Conservation (phyloP, 2,797 vertebrate species). For the Cyprinella venusta region DNA sequence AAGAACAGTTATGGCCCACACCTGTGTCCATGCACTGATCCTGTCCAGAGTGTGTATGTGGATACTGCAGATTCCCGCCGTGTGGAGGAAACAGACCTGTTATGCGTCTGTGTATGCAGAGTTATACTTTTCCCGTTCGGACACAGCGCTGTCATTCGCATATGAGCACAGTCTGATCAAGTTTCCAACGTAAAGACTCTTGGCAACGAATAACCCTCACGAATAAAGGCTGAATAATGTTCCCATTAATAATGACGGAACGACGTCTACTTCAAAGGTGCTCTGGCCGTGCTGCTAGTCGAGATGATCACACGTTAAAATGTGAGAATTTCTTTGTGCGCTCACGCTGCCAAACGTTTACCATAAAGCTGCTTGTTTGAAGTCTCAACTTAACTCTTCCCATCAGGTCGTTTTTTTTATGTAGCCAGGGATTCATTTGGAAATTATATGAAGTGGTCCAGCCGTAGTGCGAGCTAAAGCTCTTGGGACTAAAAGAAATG, state of each 20-base stretch:
- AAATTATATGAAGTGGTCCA: conserved; percentile 70
- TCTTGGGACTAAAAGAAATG: conserved; percentile 43
- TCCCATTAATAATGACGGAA: conserved; percentile 74
- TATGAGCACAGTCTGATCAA: conserved; percentile 63
- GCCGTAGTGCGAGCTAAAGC: conserved; percentile 59
- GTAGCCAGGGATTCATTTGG: conserved; percentile 67
- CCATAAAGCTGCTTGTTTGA: conserved; percentile 77
- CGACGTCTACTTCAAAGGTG: conserved; percentile 75
- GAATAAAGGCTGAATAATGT: conserved; percentile 76
- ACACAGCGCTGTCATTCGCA: conserved; percentile 54
- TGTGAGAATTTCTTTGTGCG: conserved; percentile 72
- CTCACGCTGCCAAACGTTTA: conserved; percentile 72
- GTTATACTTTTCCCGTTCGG: conserved; percentile 44
- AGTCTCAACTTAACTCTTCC: conserved; percentile 72
- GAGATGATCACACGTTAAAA: conserved; percentile 72
- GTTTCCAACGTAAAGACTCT: conserved; percentile 70
- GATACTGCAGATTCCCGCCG: conserved; percentile 3
- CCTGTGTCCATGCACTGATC: conserved; percentile 27
- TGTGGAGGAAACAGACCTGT: conserved; percentile 17
- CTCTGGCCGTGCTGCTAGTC: conserved; percentile 74
- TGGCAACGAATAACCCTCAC: conserved; percentile 65
- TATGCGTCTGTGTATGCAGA: conserved; percentile 19
- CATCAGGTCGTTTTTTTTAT: conserved; percentile 69
- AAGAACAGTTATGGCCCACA: conserved; percentile 46
- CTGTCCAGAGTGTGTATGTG: conserved; percentile 17